Evolutionary conservation across 2,797 vertebrate genomes (phyloP), one percentile per base, ranked within the genome.

Genomic region (Paguma larvata): DNA sequence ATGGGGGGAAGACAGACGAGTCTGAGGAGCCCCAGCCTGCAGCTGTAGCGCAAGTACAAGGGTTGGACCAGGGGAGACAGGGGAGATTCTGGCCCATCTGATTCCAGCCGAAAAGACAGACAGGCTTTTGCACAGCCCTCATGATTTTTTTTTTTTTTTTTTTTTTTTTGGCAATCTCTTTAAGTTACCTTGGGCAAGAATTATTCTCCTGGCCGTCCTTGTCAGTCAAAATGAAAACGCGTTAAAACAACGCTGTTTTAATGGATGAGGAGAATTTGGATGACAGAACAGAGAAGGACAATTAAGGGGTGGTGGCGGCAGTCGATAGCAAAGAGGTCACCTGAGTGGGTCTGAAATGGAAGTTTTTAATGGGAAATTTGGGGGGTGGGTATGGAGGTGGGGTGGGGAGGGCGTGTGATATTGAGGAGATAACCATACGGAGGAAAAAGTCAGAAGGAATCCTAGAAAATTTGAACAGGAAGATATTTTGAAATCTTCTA

Each of bases 171-270:
- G 14, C 13, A 32, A 80, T 91, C 78, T 94, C 41, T 79, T 90
- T 70, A 67, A 91, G 53, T 84, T 63, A 94, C 25, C 11, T 3
- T 41, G 38, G 30, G 53, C 62, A 67, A 92, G 65, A 97, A 72
- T 89, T 59, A 51, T n/a, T 97, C 48, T 85, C 27, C 16, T 92
- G 32, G 19, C 41, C 87, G 51, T 80, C 62, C 79, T 95, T 91
- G 85, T 87, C 75, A 85, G 59, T 92, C 59, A 91, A 44, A 87
- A 46, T 30, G 83, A 93, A 96, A 79, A 87, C 38, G 56, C 67
- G 70, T 93, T 91, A 72, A 94, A 88, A 70, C 51, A 91, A 41
- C 41, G 46, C 18, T n/a, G 14, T 91, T 91, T 95, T 62, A 79
- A 83, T 85, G 62, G 34, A 44, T 82, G 11, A 56, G 73, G 48